Conservation (phyloP, 2,797 vertebrate species). For the Aselliscus stoliczkanus region DNA sequence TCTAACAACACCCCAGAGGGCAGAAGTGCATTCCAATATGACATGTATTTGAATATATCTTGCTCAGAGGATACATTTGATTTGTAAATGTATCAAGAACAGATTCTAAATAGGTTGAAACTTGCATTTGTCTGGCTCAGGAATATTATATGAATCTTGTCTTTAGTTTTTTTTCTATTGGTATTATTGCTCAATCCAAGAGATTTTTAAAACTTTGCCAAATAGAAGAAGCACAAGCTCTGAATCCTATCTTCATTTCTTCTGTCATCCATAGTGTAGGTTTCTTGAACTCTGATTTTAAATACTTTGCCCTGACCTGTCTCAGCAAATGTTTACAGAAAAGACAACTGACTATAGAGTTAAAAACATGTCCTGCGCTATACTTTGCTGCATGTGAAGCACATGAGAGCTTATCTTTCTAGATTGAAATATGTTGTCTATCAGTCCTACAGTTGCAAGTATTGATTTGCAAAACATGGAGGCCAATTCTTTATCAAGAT, state of each 20-base stretch:
- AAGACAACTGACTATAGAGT: neutral
- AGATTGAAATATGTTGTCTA: neutral
- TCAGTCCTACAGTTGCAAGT: neutral
- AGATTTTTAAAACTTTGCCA: neutral
- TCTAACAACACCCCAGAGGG: neutral
- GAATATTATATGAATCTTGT: neutral
- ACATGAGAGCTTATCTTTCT: neutral
- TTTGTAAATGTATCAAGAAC: conserved; percentile 44
- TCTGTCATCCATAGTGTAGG: neutral
- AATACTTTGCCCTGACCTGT: neutral
- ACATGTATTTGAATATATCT: conserved; percentile 24
- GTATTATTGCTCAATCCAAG: neutral
- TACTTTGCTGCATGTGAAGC: neutral
- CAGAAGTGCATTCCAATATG: neutral
- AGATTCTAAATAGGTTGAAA: neutral
- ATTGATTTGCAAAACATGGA: neutral
- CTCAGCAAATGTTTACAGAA: neutral
- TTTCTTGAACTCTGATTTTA: conserved; percentile 25
- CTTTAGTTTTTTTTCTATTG: neutral
- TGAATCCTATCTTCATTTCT: conserved; percentile 29
- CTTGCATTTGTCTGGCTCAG: conserved; percentile 9
- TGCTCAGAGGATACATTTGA: conserved; percentile 48
- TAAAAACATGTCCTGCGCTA: neutral
- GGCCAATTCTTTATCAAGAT: neutral
- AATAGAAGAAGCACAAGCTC: neutral